A percentile compares a stretch with the other conserved stretches of the same genome.
Conservation (phyloP, 2,113 vertebrate species). For the Laticauda colubrina region DNA sequence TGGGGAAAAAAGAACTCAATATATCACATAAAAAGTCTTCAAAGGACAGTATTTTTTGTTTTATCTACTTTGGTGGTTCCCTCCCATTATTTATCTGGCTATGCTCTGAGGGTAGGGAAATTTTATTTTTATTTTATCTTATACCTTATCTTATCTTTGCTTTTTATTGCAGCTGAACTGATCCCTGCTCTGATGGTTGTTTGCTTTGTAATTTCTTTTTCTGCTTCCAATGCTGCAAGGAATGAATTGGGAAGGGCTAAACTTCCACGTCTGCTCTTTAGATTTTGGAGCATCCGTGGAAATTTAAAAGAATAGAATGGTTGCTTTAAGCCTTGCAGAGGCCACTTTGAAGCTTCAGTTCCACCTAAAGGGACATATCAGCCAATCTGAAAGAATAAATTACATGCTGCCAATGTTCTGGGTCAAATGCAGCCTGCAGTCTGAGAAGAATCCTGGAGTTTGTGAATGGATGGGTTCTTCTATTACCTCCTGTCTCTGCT, state of each 20-base stretch:
- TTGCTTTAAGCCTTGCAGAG: background rate
- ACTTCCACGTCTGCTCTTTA: background rate
- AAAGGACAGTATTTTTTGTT: background rate
- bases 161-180: background rate
- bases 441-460: background rate
- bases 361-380: background rate
- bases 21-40: background rate
- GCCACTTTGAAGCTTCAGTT: background rate
- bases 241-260: background rate
- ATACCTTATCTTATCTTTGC: background rate
- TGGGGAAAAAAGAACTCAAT: background rate
- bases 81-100: background rate
- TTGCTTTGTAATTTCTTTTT: background rate
- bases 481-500: background rate
- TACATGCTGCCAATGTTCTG: background rate
- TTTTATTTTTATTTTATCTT: background rate
- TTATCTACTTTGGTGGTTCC: background rate
- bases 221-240: background rate
- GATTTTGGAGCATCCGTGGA: background rate
- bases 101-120: background rate
- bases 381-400: background rate
- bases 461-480: background rate
- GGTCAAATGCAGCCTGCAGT: background rate
- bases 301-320: background rate
- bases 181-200: background rate